Base-by-base conservation (phyloP, 2,888 invertebrate species). In the Sisyra terminalis region DNA sequence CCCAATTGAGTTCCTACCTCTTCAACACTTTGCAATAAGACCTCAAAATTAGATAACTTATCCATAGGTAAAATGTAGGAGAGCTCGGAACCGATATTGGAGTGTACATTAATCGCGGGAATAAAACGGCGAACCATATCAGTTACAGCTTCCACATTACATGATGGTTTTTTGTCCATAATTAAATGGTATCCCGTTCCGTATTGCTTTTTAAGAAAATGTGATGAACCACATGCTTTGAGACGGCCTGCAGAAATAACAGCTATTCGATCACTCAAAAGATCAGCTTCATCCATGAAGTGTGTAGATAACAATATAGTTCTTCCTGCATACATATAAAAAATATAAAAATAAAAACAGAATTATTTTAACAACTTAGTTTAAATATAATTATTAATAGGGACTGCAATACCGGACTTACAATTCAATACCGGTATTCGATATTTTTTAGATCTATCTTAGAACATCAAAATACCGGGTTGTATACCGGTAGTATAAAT, bases 281-380 rank as follows among this genome's bases (percentile, higher is more conserved):
- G 66, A 56, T 86, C 85, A 2, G 85, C 85, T 57, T 86, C 85
- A 52, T 85, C 84, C 83, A 85, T 84, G 56, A 80, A 83, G 57
- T 85, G 81, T 0, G 81, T 82, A 1, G 84, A 79, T 46, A 86
- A 62, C 36, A 86, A 66, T 54, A 86, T 69, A 0, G 84, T 80
- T 9, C 82, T 70, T 10, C 75, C 78, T 58, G 46, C 6, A 48
- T 16, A 17, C 10, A 15, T 15, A 16, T 38, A 38, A n/a, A 6
- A 13, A 3, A 14, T 11, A 4, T 2, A 2, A 14, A 13, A 11
- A 1, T 7, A 1, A 13, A 42, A 37, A n/a, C 2, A 2, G 30
- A n/a, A n/a, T 30, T 11, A n/a, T 2, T 30, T 30, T 30, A 30
- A 30, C 11, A 11, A 30, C 10, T 30, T 30, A 30, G 11, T n/a